These are phyloP conservation scores for Nematostella vectensis DNA, from an alignment of 92 coral and sea anemone species.

Conservation along the genomic window DNA sequence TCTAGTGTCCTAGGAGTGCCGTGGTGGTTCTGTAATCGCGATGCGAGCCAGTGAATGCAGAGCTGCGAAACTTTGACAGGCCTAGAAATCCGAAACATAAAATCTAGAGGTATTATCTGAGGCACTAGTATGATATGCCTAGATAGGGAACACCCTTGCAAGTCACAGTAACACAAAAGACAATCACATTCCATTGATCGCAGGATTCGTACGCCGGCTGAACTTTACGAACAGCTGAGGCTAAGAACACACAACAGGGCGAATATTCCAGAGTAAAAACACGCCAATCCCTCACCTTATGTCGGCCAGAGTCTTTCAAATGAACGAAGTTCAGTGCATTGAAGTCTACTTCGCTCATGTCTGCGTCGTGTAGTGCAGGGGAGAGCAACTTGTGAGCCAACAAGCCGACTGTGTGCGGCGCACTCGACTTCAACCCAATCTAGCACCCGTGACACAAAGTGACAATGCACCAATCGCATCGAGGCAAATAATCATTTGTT, in stretches of 20 bases:
- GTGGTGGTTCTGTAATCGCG: no score
- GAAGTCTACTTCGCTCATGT: constrained; percentile 48
- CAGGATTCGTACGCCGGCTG: not conserved
- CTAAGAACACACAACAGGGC: not conserved
- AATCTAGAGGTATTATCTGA: no score
- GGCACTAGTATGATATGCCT: no score
- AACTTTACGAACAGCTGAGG: not conserved
- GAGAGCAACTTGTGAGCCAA: constrained; percentile 20
- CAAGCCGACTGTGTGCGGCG: constrained; percentile 19
- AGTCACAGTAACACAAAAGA: not conserved
- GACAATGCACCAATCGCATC: constrained; percentile 31
- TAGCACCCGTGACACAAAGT: not conserved
- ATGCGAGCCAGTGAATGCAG: no score
- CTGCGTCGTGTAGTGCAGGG: not conserved
- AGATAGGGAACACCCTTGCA: not conserved
- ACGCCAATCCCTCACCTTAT: constrained; percentile 30
- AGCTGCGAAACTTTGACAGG: no score
- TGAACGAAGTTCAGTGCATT: constrained; percentile 49
- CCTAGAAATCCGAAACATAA: no score
- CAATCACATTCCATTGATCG: not conserved
- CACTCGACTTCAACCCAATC: not conserved
- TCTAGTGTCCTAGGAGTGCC: no score
- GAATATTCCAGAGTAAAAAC: not conserved
- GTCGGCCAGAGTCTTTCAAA: constrained; percentile 24
- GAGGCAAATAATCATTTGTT: constrained; percentile 42